Conservation (phyloP, 1,140 invertebrate genomes). For the Trissolcus basalis region DNA sequence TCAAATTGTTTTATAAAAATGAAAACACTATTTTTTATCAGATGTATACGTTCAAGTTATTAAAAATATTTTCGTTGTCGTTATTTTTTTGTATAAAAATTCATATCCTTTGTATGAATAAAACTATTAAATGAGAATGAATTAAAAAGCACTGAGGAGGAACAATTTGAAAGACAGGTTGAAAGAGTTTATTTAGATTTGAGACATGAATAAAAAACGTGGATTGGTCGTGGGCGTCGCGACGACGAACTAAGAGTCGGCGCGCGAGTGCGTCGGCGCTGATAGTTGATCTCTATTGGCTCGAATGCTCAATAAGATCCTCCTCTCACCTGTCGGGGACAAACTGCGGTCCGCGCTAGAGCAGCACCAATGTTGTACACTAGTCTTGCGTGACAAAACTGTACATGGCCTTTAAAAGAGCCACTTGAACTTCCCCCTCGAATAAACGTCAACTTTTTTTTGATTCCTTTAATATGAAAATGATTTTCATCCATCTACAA, state of each 20-base stretch:
- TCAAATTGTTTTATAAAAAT: too few species aligned
- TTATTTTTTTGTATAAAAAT: too few species aligned
- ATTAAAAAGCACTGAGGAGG: too few species aligned
- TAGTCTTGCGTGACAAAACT: slow-evolving; percentile 34
- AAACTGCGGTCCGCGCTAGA: slow-evolving; percentile 34
- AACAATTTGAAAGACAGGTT: too few species aligned
- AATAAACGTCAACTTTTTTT: too few species aligned
- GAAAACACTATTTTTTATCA: too few species aligned
- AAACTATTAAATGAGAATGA: too few species aligned
- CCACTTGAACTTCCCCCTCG: neutral
- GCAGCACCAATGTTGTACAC: slow-evolving; percentile 39
- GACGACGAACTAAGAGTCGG: slow-evolving; percentile 31
- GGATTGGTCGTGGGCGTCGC: slow-evolving; percentile 55
- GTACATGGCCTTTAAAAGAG: slow-evolving; percentile 10
- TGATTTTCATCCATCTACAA: too few species aligned
- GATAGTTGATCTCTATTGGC: slow-evolving; percentile 57
- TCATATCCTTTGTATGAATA: too few species aligned
- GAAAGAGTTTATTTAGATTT: neutral
- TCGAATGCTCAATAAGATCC: slow-evolving; percentile 48
- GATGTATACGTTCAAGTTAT: too few species aligned
- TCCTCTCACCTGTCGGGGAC: slow-evolving; percentile 54
- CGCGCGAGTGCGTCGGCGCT: slow-evolving; percentile 56
- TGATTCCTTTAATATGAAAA: too few species aligned
- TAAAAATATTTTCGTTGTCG: too few species aligned
- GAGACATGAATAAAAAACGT: slow-evolving; percentile 8